These are phyloP conservation scores for Amblyraja radiata DNA, from an alignment of 2,797 vertebrate species.

Conservation along the genomic window DNA sequence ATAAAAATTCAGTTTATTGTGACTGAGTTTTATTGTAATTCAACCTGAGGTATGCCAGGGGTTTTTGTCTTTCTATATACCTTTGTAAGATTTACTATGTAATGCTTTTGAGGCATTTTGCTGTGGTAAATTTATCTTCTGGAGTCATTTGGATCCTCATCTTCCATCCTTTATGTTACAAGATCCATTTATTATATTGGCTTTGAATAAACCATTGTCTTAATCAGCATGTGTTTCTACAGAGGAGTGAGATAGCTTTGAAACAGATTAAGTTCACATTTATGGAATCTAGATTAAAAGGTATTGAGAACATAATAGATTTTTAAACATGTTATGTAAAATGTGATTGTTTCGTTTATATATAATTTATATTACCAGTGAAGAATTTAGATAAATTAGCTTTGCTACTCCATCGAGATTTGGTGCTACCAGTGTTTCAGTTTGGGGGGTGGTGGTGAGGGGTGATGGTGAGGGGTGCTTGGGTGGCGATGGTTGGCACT, in stretches of 20 bases:
- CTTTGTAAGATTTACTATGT: too few relatives aligned
- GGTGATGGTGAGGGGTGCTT: too few relatives aligned
- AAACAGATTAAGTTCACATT: not conserved
- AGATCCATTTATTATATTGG: not conserved
- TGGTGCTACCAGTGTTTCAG: not conserved
- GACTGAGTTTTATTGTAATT: too few relatives aligned
- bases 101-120: too few relatives aligned
- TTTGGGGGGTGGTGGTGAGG: not conserved
- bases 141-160: not conserved
- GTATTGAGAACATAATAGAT: not conserved
- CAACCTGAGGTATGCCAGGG: too few relatives aligned
- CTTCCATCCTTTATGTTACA: not conserved
- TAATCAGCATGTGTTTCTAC: not conserved
- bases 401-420: not conserved
- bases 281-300: not conserved
- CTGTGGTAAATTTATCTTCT: not conserved
- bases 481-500: too few relatives aligned
- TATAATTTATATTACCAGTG: not conserved
- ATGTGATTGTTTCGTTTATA: not conserved
- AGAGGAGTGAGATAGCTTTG: not conserved
- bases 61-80: too few relatives aligned
- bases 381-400: not conserved
- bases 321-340: not conserved
- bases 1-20: not conserved
- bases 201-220: not conserved